Evolutionary conservation across 2,888 invertebrate genomes (phyloP).

Genomic region (Halocaridina rubra): DNA sequence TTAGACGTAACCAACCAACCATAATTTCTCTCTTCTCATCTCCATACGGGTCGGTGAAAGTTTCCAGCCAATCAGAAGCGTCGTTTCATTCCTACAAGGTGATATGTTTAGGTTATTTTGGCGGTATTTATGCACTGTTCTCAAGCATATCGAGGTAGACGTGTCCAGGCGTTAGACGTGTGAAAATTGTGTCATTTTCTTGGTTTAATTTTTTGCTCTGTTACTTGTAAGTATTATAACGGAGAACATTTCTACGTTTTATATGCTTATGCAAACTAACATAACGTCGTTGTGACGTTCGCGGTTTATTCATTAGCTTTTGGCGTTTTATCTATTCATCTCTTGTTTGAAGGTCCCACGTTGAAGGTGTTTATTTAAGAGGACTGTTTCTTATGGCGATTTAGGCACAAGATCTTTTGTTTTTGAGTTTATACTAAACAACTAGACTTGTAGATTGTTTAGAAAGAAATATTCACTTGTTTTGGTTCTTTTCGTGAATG

Average conservation of each 20-base stretch:
- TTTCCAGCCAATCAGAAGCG: not conserved
- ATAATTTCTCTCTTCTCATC: not conserved
- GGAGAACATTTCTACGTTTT: not conserved
- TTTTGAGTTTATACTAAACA: too few species aligned
- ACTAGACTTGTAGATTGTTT: too few species aligned
- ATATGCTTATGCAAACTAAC: not conserved
- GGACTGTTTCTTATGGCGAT: too few species aligned
- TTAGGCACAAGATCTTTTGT: too few species aligned
- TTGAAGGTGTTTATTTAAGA: too few species aligned
- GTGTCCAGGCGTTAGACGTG: not conserved
- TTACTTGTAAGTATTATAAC: not conserved
- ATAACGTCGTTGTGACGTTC: not conserved
- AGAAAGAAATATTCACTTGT: too few species aligned
- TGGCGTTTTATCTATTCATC: too few species aligned
- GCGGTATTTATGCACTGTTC: slow-evolving; percentile 27
- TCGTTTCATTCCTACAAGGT: not conserved
- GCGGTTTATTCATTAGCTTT: not conserved
- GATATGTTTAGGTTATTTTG: slow-evolving; percentile 26
- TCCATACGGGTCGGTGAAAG: not conserved
- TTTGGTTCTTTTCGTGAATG: too few species aligned
- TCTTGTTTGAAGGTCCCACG: too few species aligned
- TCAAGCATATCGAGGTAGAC: too few species aligned
- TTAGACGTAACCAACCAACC: not conserved
- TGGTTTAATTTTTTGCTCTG: not conserved
- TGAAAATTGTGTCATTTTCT: not conserved